Evolutionary conservation across 2,888 invertebrate species (phyloP).

Genomic region (Noctua janthe): DNA sequence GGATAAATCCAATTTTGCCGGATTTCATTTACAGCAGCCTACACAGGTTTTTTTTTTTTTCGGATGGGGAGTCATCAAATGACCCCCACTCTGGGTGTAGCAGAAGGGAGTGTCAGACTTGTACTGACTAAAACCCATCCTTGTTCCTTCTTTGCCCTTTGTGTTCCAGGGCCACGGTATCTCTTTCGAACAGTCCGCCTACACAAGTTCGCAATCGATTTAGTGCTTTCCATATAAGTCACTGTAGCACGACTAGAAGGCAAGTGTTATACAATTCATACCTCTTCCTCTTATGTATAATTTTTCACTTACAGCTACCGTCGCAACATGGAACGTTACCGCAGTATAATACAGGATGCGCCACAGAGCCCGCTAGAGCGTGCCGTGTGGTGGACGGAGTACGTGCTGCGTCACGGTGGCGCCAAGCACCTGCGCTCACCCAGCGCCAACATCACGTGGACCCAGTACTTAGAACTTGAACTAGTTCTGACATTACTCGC

Average conservation of each 20-base stretch:
- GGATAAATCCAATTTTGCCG: background rate
- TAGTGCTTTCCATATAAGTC: background rate
- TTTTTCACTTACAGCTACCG: slow-evolving; percentile 46
- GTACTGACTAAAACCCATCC: too few species aligned
- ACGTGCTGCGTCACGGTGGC: slow-evolving; percentile 83
- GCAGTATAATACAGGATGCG: slow-evolving; percentile 48
- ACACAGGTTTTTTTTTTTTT: too few species aligned
- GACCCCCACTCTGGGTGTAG: too few species aligned
- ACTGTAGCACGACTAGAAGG: background rate
- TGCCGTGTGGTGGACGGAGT: slow-evolving; percentile 80
- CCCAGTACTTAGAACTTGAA: slow-evolving; percentile 69
- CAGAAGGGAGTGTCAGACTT: too few species aligned
- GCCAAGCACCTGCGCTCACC: slow-evolving; percentile 80
- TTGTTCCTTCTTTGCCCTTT: too few species aligned
- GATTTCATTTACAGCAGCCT: background rate
- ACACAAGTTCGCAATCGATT: background rate
- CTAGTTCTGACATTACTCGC: slow-evolving; percentile 48
- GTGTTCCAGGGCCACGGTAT: too few species aligned
- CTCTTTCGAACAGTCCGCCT: too few species aligned
- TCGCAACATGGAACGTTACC: slow-evolving; percentile 37
- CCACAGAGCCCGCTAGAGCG: slow-evolving; percentile 71
- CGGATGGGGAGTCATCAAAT: too few species aligned
- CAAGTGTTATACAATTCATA: slow-evolving; percentile 51
- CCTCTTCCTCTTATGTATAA: slow-evolving; percentile 9
- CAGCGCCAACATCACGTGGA: slow-evolving; percentile 70